These are phyloP conservation scores for Ooceraea biroi DNA, from an alignment of 1,140 invertebrate species.

Conservation along the genomic window DNA sequence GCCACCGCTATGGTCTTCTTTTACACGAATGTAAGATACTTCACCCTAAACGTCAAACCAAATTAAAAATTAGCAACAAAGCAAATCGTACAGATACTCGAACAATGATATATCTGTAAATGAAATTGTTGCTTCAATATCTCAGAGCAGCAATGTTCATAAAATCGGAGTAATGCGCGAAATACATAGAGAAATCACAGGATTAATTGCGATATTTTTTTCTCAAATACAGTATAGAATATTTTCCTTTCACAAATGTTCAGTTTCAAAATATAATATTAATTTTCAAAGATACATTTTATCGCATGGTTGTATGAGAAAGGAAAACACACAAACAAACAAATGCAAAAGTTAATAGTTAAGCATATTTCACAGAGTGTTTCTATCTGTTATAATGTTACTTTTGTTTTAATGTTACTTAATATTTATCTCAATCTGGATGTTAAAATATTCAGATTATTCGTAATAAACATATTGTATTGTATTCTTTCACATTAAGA, in stretches of 20 bases:
- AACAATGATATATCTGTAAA: constrained; percentile 21
- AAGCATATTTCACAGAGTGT: constrained; percentile 62
- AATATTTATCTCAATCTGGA: constrained; percentile 51
- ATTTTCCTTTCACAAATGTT: constrained; percentile 68
- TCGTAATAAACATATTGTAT: constrained; percentile 54
- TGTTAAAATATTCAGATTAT: no score
- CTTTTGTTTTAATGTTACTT: constrained; percentile 26
- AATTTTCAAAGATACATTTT: constrained; percentile 35
- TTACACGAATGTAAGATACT: constrained; percentile 97
- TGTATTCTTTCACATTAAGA: constrained; percentile 54
- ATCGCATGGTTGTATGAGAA: constrained; percentile 13
- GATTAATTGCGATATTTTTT: constrained; percentile 70
- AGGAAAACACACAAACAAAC: constrained; percentile 67
- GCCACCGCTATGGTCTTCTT: constrained; percentile 95
- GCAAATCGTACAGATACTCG: neutral
- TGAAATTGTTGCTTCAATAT: neutral
- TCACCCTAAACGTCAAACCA: constrained; percentile 91
- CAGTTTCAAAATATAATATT: constrained; percentile 16
- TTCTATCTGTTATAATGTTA: neutral
- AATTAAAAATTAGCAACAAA: constrained; percentile 65
- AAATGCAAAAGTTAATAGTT: constrained; percentile 45
- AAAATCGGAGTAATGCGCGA: neutral
- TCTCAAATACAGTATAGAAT: constrained; percentile 66
- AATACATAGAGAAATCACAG: constrained; percentile 65
- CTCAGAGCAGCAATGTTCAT: neutral